Conservation (phyloP, 1,140 invertebrate species). For the Maconellicoccus hirsutus region DNA sequence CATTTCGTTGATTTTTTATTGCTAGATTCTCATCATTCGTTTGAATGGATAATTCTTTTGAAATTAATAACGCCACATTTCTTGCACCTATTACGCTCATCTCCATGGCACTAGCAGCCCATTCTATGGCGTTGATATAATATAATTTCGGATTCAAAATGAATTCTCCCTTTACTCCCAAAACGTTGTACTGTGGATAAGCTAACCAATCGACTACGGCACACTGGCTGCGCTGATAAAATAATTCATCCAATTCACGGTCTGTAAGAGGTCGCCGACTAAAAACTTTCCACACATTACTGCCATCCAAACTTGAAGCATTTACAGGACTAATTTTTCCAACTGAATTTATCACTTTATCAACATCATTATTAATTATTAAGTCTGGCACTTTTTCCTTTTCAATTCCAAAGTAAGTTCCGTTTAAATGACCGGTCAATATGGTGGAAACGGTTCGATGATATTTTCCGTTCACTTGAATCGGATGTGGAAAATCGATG, state of each 20-base stretch:
- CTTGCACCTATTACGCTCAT: conserved; percentile 52
- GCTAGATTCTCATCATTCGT: neutral
- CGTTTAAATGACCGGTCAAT: conserved; percentile 39
- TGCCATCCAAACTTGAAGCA: conserved; percentile 22
- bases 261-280: conserved; percentile 38
- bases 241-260: conserved; percentile 39
- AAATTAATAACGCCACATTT: conserved; percentile 45
- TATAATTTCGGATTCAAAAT: conserved; percentile 44
- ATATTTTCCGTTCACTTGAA: conserved; percentile 34
- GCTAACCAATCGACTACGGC: conserved; percentile 44
- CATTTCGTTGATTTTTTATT: neutral
- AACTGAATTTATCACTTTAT: conserved; percentile 36
- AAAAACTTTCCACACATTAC: conserved; percentile 47
- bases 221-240: conserved; percentile 37
- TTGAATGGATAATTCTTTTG: conserved; percentile 17
- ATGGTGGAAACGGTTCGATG: conserved; percentile 48
- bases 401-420: conserved; percentile 37
- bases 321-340: conserved; percentile 37
- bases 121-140: conserved; percentile 55
- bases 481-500: conserved; percentile 6
- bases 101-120: conserved; percentile 58
- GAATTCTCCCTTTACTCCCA: conserved; percentile 40
- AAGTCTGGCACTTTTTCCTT: conserved; percentile 32
- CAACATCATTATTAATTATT: conserved; percentile 42
- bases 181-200: conserved; percentile 46